phyloP scores from a whole-genome alignment of 2,888 invertebrate species.

The Aphelenchoides bicaudatus region DNA sequence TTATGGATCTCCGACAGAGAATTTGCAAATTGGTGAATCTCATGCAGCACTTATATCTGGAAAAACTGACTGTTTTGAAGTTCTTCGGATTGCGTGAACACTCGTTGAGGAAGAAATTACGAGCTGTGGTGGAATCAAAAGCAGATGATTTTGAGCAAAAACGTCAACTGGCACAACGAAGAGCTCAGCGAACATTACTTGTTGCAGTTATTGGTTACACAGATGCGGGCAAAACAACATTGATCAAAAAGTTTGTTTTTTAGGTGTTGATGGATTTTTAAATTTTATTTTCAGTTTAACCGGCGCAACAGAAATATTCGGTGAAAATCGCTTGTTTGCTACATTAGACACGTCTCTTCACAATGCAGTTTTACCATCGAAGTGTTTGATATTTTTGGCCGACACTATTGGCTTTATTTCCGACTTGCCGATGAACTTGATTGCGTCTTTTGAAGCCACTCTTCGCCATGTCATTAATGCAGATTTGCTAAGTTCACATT shows the following conservation, averaged over 20 bases:
- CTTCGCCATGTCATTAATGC: constrained; percentile 76
- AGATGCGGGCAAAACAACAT: constrained; percentile 55
- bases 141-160: constrained; percentile 28
- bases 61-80: constrained; percentile 40
- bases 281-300: constrained; percentile 67
- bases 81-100: constrained; percentile 51
- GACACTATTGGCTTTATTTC: constrained; percentile 85
- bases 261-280: not conserved
- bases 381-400: constrained; percentile 70
- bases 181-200: constrained; percentile 29
- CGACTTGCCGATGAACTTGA: constrained; percentile 74
- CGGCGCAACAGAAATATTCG: constrained; percentile 68
- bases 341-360: constrained; percentile 80
- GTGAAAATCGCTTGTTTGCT: constrained; percentile 76
- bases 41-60: constrained; percentile 1
- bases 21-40: constrained; percentile 26
- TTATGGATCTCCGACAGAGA: constrained; percentile 16
- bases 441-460: constrained; percentile 77
- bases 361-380: constrained; percentile 68
- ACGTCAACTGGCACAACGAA: constrained; percentile 9
- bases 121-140: constrained; percentile 35
- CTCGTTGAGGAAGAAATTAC: constrained; percentile 44
- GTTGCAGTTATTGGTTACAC: constrained; percentile 50
- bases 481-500: constrained; percentile 75
- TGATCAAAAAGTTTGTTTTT: constrained; percentile 42